Base-by-base conservation (phyloP, 2,113 vertebrate genomes). In the Astur gentilis region DNA sequence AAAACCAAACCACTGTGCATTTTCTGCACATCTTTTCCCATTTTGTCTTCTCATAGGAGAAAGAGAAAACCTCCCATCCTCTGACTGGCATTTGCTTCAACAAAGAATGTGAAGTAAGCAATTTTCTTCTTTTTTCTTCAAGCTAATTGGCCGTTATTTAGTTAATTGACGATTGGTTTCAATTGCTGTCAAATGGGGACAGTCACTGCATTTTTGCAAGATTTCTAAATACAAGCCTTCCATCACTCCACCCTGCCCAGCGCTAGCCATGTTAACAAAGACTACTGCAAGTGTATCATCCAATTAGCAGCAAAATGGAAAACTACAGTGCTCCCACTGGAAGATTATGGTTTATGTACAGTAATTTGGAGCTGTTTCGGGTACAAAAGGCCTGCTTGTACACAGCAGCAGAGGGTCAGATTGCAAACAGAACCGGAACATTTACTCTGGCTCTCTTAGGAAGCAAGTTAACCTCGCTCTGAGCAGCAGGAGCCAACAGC, bases 301-400 rank as follows among this genome's bases (percentile, higher is more conserved):
- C 96, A 97, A 96, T 97, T 97, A 98, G 91, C 87, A 76, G 89
- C 89, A 92, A 95, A 97, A 95, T 89, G 73, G 89, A 87, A 97
- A 92, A 93, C 67, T 50, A 13, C 84, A 83, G 88, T 76, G 75
- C 62, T 93, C 93, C 82, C 70, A 34, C 49, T 2, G 49, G 90
- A 83, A 94, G 91, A 96, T 96, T 86, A 95, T 57, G 89, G 96
- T 70, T 95, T 95, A 67, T 38, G 83, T 92, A 66, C 89, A 89
- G 93, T 88, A 57, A 96, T 97, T 95, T 93, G 94, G 83, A 91
- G 93, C 88, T 93, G 85, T 72, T 97, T 90, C 1, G 72, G 89
- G 90, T 91, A 95, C 75, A 90, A 93, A 96, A 81, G 57, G 57
- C 80, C 49, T 18, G 49, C 62, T 65, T 72, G 57, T 67, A 76